A percentile compares a stretch with the other conserved stretches of the same genome.
Evolutionary conservation across 2,797 vertebrate genomes (phyloP).

Genomic region (Coreius guichenoti): DNA sequence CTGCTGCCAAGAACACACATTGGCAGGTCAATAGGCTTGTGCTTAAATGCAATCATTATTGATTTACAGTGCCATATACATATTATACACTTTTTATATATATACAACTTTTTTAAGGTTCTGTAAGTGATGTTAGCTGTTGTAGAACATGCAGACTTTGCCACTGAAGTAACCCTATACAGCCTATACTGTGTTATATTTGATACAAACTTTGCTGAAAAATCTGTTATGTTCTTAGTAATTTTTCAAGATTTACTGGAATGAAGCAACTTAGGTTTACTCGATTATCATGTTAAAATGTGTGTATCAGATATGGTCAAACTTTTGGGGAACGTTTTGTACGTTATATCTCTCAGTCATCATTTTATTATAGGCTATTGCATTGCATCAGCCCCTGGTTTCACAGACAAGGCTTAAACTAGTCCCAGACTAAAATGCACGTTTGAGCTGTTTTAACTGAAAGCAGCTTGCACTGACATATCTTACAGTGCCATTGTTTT

Average conservation of each 20-base stretch:
- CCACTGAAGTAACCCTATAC: not conserved
- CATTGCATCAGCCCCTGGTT: not conserved
- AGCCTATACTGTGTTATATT: no score
- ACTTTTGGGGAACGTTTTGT: not conserved
- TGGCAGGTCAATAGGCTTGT: not conserved
- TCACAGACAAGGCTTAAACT: no score
- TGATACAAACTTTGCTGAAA: no score
- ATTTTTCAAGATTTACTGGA: not conserved
- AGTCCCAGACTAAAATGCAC: no score
- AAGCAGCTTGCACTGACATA: no score
- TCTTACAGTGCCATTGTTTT: no score
- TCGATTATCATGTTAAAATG: not conserved
- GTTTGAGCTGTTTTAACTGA: no score
- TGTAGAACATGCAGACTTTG: not conserved
- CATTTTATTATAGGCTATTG: not conserved
- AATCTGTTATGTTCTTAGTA: not conserved
- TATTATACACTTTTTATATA: no score
- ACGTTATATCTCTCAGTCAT: not conserved
- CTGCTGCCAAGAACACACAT: conserved; percentile 28
- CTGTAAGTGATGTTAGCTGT: not conserved
- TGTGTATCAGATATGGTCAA: not conserved
- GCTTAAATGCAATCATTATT: not conserved
- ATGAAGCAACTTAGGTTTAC: not conserved
- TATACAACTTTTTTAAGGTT: no score
- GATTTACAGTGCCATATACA: not conserved